Percentiles rank a stretch among this genome's conserved stretches.
Evolutionary conservation across 2,113 vertebrate species (phyloP).

Genomic region (Chlamydotis undulata): DNA sequence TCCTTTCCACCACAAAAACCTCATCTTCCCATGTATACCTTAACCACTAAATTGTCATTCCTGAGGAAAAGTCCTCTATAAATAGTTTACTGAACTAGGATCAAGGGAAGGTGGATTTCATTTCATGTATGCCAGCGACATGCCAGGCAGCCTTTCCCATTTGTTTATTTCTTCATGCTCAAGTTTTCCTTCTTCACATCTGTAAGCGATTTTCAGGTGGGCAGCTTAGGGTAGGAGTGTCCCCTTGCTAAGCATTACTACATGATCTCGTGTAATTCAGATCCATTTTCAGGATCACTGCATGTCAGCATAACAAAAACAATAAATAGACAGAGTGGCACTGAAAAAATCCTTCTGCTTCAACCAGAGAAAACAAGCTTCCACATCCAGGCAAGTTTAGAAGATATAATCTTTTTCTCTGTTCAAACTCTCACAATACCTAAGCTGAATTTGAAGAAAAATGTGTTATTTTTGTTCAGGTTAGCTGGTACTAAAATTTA

Average conservation of each 20-base stretch:
- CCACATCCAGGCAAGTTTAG: neutral
- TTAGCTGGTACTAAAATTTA: neutral
- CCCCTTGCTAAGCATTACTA: neutral
- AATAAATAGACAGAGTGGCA: neutral
- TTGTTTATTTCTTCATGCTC: neutral
- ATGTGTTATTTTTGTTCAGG: neutral
- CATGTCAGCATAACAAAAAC: neutral
- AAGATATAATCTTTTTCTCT: neutral
- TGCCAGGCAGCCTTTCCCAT: neutral
- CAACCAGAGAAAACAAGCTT: neutral
- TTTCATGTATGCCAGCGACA: neutral
- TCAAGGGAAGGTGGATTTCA: neutral
- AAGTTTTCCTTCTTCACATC: neutral
- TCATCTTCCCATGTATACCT: neutral
- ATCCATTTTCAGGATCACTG: rapidly evolving
- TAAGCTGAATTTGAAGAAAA: neutral
- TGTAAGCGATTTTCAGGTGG: neutral
- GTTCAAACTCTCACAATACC: neutral
- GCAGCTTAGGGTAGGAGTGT: neutral
- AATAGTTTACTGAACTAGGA: neutral
- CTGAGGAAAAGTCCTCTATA: too few species aligned
- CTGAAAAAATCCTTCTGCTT: neutral
- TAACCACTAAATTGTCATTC: neutral
- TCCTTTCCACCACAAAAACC: neutral
- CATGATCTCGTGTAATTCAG: neutral